Base-by-base conservation (phyloP, 2,113 vertebrate species). In the Talpa occidentalis region DNA sequence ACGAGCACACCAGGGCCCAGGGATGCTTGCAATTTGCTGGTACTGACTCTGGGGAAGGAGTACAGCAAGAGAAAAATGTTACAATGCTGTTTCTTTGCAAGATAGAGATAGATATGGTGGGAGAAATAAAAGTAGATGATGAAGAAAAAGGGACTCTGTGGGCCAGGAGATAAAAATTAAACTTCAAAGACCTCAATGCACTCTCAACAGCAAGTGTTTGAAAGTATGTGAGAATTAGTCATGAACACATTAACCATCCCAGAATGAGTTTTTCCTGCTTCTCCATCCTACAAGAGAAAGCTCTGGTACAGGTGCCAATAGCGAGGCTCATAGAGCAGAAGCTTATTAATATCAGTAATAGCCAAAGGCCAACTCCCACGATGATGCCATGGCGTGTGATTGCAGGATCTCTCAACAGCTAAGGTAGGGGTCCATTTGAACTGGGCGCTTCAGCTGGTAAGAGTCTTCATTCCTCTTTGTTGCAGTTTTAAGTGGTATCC, bases 101-200 rank as follows among this genome's bases (percentile, higher is more conserved):
- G 70, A 79, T 62, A 78, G 47, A 72, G 90, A 92, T 69, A 96
- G 90, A 96, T 64, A 70, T 7, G 32, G 76, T 90, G 80, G 87
- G 93, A 93, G 87, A 95, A 93, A 94, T 87, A 81, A 97, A 94
- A 91, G 91, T 79, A 92, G 84, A 91, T 91, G 70, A 79, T 91
- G 80, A 95, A 93, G 88, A 81, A 94, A 94, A 81, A 73, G 84
- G 56, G 54, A 88, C 49, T 73, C 72, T 79, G 37, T 93, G 42
- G 83, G 56, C 72, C 88, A 82, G 67, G 87, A 92, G 87, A 95
- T 17, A 72, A 80, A 77, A 94, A 96, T 78, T 93, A 93, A 77
- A 44, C 77, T 91, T 77, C 7, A 66, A 87, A 90, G 77, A 86
- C 56, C 62, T 90, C 56, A 90, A 92, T 70, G 60, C 78, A 21